Evolutionary conservation across 2,888 invertebrate species (phyloP).

Genomic region (Pseudococcus viburni): DNA sequence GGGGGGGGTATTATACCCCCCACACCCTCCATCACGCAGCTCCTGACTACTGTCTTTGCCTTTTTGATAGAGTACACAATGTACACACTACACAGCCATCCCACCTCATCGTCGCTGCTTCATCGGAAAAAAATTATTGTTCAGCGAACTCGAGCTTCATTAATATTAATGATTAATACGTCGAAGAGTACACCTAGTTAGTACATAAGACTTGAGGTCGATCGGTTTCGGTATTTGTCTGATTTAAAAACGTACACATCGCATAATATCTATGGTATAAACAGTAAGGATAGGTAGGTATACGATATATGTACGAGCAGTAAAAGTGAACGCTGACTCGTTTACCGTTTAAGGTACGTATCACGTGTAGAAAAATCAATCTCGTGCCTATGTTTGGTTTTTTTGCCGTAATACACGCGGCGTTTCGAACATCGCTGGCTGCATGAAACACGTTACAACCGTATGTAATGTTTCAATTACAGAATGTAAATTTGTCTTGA

Average conservation of each 20-base stretch:
- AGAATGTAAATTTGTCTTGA: conserved; percentile 37
- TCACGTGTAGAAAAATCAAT: conserved; percentile 34
- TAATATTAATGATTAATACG: conserved; percentile 25
- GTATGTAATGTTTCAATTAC: conserved; percentile 46
- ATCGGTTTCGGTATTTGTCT: neutral
- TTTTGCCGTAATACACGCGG: neutral
- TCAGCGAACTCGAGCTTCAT: conserved; percentile 15
- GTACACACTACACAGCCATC: too few species aligned
- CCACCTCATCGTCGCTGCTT: too few species aligned
- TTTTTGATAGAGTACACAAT: too few species aligned
- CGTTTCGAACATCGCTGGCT: neutral
- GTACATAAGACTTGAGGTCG: neutral
- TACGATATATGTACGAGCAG: neutral
- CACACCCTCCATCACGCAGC: too few species aligned
- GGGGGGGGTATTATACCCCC: too few species aligned
- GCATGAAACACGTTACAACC: neutral
- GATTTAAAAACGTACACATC: neutral
- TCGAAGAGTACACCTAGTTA: conserved; percentile 5
- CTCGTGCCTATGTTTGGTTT: conserved; percentile 46
- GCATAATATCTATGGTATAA: neutral
- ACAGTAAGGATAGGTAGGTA: neutral
- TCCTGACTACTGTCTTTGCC: too few species aligned
- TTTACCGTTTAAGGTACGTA: conserved; percentile 34
- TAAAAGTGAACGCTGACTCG: conserved; percentile 37
- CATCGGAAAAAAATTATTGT: neutral